phyloP scores from a whole-genome alignment of 2,888 invertebrate genomes.

The Helicoverpa assulta region DNA sequence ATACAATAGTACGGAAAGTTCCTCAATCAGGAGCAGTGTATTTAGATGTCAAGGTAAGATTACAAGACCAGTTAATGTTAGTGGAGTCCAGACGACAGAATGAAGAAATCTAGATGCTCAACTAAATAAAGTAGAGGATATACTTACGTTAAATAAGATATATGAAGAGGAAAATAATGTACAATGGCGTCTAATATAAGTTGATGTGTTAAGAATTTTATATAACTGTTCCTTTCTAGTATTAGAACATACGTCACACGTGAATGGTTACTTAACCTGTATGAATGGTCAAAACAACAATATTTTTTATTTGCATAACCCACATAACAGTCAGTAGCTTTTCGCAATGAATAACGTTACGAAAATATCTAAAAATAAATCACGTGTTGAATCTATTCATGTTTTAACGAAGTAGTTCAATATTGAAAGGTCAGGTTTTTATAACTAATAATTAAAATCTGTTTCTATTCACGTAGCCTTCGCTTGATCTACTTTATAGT shows the following conservation, averaged over 20 bases:
- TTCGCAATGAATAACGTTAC: slow-evolving; percentile 6
- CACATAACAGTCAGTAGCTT: neutral
- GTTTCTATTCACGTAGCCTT: slow-evolving; percentile 21
- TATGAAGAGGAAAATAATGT: no score
- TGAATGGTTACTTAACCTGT: no score
- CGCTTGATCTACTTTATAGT: slow-evolving; percentile 3
- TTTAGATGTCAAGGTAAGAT: neutral
- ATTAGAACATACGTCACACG: no score
- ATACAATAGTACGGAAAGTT: neutral
- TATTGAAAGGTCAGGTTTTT: slow-evolving; percentile 2
- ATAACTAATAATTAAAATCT: neutral
- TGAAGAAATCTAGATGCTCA: no score
- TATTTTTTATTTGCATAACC: neutral
- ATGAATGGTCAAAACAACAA: neutral
- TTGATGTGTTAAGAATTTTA: no score
- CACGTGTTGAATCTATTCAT: slow-evolving; percentile 31
- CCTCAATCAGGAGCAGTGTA: neutral
- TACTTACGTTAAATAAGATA: no score
- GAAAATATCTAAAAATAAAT: slow-evolving; percentile 17
- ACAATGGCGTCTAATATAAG: no score
- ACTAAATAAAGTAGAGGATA: no score
- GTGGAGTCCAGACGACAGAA: neutral
- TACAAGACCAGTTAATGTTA: neutral
- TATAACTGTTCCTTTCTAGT: no score
- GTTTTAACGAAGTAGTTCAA: slow-evolving; percentile 19